Evolutionary conservation across 2,797 vertebrate species (phyloP).

Genomic region (Heteromormyrus szaboi): DNA sequence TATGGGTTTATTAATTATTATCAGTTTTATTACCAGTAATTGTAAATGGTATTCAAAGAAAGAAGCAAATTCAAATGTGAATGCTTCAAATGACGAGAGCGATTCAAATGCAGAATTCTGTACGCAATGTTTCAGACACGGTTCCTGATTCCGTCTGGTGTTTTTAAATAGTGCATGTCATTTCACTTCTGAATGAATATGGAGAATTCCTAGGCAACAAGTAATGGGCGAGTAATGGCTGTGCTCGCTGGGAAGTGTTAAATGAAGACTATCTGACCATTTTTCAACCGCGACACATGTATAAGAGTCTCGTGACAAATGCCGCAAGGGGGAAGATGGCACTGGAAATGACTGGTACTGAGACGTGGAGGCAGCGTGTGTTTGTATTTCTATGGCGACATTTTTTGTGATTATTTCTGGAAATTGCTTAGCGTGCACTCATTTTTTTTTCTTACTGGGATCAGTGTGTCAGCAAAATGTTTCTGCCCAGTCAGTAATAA

Average conservation of each 20-base stretch:
- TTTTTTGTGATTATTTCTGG: constrained; percentile 11
- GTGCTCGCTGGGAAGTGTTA: neutral
- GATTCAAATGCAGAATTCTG: neutral
- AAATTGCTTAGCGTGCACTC: constrained; percentile 28
- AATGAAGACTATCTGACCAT: neutral
- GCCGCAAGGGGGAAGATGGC: neutral
- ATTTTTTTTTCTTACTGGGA: constrained; percentile 28
- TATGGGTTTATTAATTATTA: neutral
- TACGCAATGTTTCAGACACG: neutral
- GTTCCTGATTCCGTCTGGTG: neutral
- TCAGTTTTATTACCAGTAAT: neutral
- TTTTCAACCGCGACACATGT: neutral
- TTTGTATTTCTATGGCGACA: neutral
- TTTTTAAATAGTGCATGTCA: neutral
- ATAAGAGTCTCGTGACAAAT: neutral
- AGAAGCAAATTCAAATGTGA: neutral
- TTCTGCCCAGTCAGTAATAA: constrained; percentile 46
- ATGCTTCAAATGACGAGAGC: neutral
- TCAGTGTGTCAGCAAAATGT: constrained; percentile 43
- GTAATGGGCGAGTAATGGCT: neutral
- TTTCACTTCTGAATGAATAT: neutral
- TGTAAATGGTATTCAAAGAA: neutral
- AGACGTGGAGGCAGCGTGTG: neutral
- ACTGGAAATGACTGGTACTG: constrained; percentile 38
- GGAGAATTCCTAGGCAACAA: neutral